phyloP scores from a whole-genome alignment of 1,140 invertebrate species.

The Lepidurus apus region DNA sequence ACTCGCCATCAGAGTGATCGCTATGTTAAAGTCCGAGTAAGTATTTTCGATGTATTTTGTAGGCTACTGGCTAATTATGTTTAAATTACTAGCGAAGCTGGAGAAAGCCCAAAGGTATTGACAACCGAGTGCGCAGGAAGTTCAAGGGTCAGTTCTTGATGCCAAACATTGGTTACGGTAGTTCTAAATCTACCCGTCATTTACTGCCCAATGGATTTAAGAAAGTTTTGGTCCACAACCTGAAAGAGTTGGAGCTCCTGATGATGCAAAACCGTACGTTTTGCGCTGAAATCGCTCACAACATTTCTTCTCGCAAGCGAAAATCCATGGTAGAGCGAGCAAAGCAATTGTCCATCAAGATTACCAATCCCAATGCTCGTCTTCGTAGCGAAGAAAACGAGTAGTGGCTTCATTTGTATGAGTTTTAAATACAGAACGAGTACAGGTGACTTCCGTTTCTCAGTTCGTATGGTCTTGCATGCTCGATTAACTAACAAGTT shows the following conservation, averaged over 20 bases:
- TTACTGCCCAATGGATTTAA: slow-evolving; percentile 96
- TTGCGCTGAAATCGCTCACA: slow-evolving; percentile 95
- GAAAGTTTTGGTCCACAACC: slow-evolving; percentile 82
- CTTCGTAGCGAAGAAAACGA: slow-evolving; percentile 97
- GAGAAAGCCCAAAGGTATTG: slow-evolving; percentile 97
- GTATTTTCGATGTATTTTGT: slow-evolving; percentile 36
- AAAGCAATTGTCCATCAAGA: slow-evolving; percentile 86
- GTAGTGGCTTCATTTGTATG: slow-evolving; percentile 55
- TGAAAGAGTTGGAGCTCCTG: slow-evolving; percentile 93
- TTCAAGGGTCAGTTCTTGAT: slow-evolving; percentile 99
- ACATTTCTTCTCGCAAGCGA: slow-evolving; percentile 91
- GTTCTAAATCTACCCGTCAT: slow-evolving; percentile 86
- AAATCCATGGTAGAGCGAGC: slow-evolving; percentile 94
- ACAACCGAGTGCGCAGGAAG: slow-evolving; percentile 95
- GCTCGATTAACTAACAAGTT: no score
- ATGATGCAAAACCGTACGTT: slow-evolving; percentile 98
- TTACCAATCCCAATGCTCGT: slow-evolving; percentile 93
- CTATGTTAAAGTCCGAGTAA: slow-evolving; percentile 89
- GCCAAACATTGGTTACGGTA: slow-evolving; percentile 99
- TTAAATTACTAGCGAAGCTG: slow-evolving; percentile 60
- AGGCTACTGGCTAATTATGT: slow-evolving; percentile 14
- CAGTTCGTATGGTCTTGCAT: background rate
- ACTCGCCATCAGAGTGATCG: slow-evolving; percentile 94
- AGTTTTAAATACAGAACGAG: slow-evolving; percentile 32
- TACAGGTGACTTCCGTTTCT: background rate